Percentiles rank a stretch among this genome's conserved stretches.
Evolutionary conservation across 30 jellyfish, hydroid and myxozoan genomes (phyloP).

Genomic region (Aurelia sp.): DNA sequence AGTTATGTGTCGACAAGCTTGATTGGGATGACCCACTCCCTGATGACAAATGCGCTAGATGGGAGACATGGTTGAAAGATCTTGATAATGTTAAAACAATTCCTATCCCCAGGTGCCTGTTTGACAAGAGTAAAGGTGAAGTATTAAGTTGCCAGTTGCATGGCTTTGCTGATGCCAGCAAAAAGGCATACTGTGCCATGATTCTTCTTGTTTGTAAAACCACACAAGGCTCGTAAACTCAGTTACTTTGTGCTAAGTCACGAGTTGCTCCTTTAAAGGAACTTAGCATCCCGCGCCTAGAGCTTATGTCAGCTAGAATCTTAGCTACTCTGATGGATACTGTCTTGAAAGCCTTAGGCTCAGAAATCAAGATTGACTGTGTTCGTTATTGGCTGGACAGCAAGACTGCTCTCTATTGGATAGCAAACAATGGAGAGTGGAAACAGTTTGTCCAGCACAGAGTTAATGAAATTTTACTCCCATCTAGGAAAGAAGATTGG

Average conservation of each 20-base stretch:
- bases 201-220: constrained; percentile 20
- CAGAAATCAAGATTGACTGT: neutral
- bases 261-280: constrained; percentile 42
- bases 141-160: neutral
- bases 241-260: constrained; percentile 12
- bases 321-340: constrained; percentile 37
- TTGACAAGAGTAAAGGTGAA: neutral
- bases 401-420: too few species aligned
- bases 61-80: constrained; percentile 41
- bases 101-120: constrained; percentile 37
- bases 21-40: constrained; percentile 57
- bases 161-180: constrained; percentile 47
- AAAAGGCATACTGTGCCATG: constrained; percentile 37
- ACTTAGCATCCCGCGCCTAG: too few species aligned
- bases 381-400: constrained; percentile 51
- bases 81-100: constrained; percentile 1
- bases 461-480: too few species aligned
- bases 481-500: too few species aligned
- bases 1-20: too few species aligned
- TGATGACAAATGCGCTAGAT: constrained; percentile 13
- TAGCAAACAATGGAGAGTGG: too few species aligned
- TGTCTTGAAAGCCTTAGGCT: constrained; percentile 14
- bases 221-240: neutral
- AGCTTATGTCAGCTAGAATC: constrained; percentile 44
- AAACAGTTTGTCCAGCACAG: too few species aligned